phyloP scores from a whole-genome alignment of 2,113 vertebrate species.

The Rhynchomys soricoides region DNA sequence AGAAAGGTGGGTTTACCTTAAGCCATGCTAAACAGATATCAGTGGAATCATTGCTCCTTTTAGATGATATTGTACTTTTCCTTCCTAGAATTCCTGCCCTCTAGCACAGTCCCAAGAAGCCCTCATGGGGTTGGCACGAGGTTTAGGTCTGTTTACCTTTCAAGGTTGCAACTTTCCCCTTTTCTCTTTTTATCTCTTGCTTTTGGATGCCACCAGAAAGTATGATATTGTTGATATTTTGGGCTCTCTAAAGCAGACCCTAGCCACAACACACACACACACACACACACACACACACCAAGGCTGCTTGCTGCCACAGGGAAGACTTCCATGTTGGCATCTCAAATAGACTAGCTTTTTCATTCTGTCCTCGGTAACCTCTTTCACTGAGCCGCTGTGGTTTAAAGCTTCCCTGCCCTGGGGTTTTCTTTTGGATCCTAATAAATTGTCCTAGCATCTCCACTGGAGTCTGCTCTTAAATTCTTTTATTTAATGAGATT shows the following conservation, averaged over 20 bases:
- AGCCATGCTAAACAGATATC: not conserved
- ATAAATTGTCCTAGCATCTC: not conserved
- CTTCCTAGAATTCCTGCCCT: not conserved
- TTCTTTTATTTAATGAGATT: not conserved
- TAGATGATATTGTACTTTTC: not conserved
- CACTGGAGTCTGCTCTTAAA: not conserved
- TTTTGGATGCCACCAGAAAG: not conserved
- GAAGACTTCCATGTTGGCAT: not conserved
- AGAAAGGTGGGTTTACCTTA: not conserved
- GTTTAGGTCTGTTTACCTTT: not conserved
- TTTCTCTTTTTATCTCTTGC: not conserved
- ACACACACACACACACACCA: not conserved
- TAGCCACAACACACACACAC: not conserved
- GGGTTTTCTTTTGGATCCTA: not conserved
- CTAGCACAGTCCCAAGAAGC: not conserved
- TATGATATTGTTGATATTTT: not conserved
- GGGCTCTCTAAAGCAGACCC: not conserved
- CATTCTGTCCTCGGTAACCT: not conserved
- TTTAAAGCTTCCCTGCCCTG: not conserved
- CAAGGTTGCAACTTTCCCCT: not conserved
- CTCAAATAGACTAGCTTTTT: not conserved
- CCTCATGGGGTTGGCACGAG: not conserved
- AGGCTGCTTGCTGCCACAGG: no score
- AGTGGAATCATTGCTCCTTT: not conserved
- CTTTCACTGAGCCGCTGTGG: not conserved